Base-by-base conservation (phyloP, 2,888 invertebrate genomes). In the Ganaspis brasiliensis region DNA sequence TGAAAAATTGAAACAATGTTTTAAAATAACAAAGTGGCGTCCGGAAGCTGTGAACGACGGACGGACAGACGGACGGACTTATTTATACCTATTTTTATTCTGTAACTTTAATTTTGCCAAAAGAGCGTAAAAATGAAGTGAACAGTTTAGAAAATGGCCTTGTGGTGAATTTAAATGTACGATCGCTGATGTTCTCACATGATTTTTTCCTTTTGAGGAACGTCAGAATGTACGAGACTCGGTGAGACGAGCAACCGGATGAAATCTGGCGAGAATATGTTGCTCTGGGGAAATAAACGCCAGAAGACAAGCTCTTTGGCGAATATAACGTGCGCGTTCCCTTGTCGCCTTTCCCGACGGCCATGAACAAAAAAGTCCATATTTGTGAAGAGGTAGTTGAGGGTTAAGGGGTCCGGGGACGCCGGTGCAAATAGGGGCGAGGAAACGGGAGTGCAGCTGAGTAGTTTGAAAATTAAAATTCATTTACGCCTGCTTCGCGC, bases 391-490 rank as follows among this genome's bases (percentile, higher is more conserved):
- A 67, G 67, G 59, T 40, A 72, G 70, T 70, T 52, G 52, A 45
- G 59, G 31, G 72, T n/a, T 45, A 67, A 55, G 45, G 49, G 35
- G 72, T 74, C 49, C 55, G 19, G 52, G 16, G 52, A 52, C 52
- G 52, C 9, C 9, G 52, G 52, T 52, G 52, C 19, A 16, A 19
- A 49, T 16, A 49, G 49, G n/a, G 16, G n/a, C 49, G 49, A 16
- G 16, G 49, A 49, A 45, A 45, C 45, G 73, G 26, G 77, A 75
- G 73, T 49, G 76, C 71, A 73, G 70, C 59, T 77, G 79, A 83
- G 83, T 85, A 86, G 87, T 87, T 87, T 85, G 84, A 86, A 88
- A 89, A 88, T 87, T 87, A 84, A 87, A 87, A 89, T 88, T 88
- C 86, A 86, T 87, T 87, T 88, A 84, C 85, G 85, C 80, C 78